A percentile compares a stretch with the other conserved stretches of the same genome.
Evolutionary conservation across 2,888 invertebrate species (phyloP).

Genomic region (Pherbina coryleti): DNA sequence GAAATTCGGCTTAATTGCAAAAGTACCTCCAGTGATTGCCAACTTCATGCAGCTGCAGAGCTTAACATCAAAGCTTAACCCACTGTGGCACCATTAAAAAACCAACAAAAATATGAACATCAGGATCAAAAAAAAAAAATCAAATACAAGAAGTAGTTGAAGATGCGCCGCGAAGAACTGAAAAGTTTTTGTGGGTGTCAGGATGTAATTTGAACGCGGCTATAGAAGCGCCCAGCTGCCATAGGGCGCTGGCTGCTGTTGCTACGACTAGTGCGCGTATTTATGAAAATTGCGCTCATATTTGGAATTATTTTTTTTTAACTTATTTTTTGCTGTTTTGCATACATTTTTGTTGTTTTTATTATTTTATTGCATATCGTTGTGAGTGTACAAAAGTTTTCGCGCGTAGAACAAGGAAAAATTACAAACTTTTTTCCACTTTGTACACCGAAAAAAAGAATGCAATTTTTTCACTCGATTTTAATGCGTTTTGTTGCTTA

Average conservation of each 20-base stretch:
- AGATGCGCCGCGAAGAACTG: constrained; percentile 16
- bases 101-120: constrained; percentile 17
- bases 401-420: constrained; percentile 12
- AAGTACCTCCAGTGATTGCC: constrained; percentile 50
- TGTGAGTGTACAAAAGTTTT: constrained; percentile 22
- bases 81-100: not conserved
- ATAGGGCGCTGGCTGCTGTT: constrained; percentile 10
- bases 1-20: constrained; percentile 53
- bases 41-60: constrained; percentile 26
- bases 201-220: constrained; percentile 22
- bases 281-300: constrained; percentile 40
- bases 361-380: not conserved
- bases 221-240: constrained; percentile 13
- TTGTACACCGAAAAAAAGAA: constrained; percentile 1
- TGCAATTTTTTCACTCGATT: not conserved
- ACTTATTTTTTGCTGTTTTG: constrained; percentile 15
- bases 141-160: not conserved
- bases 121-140: not conserved
- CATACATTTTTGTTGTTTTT: constrained; percentile 25
- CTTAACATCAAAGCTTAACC: constrained; percentile 39
- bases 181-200: constrained; percentile 37
- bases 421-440: constrained; percentile 13
- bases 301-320: constrained; percentile 27
- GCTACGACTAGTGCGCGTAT: not conserved
- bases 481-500: constrained; percentile 33